These are phyloP conservation scores for Philypnodon macrostomus DNA, from an alignment of 2,797 vertebrate genomes.

Conservation along the genomic window DNA sequence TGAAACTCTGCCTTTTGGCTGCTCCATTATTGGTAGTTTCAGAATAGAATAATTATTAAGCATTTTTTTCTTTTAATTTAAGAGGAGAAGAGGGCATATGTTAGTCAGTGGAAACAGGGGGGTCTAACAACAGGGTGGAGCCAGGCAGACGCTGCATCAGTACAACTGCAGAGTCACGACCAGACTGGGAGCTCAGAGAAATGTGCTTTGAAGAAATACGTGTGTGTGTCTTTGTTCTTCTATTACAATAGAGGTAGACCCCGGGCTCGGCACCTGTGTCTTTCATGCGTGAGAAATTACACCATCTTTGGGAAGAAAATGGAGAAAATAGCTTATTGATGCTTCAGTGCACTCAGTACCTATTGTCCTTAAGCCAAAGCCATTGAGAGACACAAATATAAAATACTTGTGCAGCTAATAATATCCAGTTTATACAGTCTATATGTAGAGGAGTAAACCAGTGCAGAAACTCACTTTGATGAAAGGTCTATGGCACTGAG, in stretches of 20 bases:
- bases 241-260: constrained; percentile 40
- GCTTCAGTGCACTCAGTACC: constrained; percentile 18
- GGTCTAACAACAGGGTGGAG: constrained; percentile 38
- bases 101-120: constrained; percentile 29
- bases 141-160: constrained; percentile 42
- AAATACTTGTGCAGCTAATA: background rate
- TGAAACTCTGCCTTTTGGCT: no score
- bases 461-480: background rate
- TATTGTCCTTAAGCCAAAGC: constrained; percentile 22
- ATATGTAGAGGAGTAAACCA: background rate
- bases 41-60: no score
- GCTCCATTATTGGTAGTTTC: no score
- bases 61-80: constrained; percentile 17
- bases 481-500: no score
- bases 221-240: constrained; percentile 5
- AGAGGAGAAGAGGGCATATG: constrained; percentile 10
- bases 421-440: background rate
- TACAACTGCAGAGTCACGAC: constrained; percentile 48
- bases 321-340: constrained; percentile 16
- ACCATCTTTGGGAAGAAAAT: background rate
- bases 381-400: constrained; percentile 13
- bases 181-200: constrained; percentile 23
- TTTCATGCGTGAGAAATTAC: constrained; percentile 34
- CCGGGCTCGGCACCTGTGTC: constrained; percentile 45
- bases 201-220: constrained; percentile 1